phyloP scores from a whole-genome alignment of 2,888 invertebrate species.

The Alsophila aescularia region DNA sequence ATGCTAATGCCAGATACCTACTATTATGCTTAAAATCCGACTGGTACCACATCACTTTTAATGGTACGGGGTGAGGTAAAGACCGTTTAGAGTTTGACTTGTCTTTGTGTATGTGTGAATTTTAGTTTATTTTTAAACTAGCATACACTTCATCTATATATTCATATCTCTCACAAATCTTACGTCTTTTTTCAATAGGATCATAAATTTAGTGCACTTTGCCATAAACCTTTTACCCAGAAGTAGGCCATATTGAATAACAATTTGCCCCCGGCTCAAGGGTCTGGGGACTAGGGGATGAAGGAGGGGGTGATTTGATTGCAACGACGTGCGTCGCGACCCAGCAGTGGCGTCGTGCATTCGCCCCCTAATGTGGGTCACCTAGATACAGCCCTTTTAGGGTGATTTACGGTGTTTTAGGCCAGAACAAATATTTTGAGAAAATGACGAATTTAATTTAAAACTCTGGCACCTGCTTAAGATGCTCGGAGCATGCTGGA shows the following conservation, averaged over 20 bases:
- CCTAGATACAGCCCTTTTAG: constrained; percentile 65
- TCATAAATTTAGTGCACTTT: background rate
- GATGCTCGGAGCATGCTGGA: no score
- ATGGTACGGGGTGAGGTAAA: no score
- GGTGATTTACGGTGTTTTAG: constrained; percentile 1
- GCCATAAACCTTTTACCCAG: background rate
- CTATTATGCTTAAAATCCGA: no score
- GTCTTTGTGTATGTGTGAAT: no score
- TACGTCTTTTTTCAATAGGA: background rate
- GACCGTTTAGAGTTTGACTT: no score
- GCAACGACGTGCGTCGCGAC: constrained; percentile 67
- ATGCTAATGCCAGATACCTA: no score
- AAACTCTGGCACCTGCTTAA: no score
- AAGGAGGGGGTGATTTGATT: constrained; percentile 65
- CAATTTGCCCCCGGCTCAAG: constrained; percentile 10
- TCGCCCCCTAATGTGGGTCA: constrained; percentile 63
- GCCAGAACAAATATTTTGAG: background rate
- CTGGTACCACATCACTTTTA: no score
- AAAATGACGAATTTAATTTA: background rate
- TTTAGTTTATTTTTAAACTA: no score
- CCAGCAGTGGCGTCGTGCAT: constrained; percentile 46
- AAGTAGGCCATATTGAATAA: constrained; percentile 12
- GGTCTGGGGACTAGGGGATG: constrained; percentile 19
- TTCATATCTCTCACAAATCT: background rate
- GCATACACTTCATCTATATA: no score